Evolutionary conservation across 2,113 vertebrate species (phyloP).

Genomic region (Silurus meridionalis): DNA sequence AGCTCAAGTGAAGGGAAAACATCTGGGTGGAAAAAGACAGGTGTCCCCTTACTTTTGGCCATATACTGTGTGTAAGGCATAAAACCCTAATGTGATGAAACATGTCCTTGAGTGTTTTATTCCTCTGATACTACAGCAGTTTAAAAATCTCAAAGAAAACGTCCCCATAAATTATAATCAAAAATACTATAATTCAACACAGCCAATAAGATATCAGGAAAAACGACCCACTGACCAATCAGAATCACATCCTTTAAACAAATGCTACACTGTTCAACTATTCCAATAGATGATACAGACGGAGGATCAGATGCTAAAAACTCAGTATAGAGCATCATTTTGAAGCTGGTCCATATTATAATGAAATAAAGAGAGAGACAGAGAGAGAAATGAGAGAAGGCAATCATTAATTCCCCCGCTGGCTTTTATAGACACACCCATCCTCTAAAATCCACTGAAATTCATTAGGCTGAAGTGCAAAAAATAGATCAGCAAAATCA

Average conservation of each 20-base stretch:
- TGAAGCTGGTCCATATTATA: background rate
- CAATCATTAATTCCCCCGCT: background rate
- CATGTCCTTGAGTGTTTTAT: too few relatives aligned
- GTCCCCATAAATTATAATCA: background rate
- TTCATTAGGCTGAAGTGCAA: slow-evolving; percentile 24
- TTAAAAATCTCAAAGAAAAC: background rate
- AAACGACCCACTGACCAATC: background rate
- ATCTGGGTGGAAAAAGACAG: too few relatives aligned
- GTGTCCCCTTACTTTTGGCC: too few relatives aligned
- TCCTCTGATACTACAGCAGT: too few relatives aligned
- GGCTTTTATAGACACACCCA: slow-evolving; percentile 6
- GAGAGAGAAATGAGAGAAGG: background rate
- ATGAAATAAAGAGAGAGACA: background rate
- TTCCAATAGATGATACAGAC: too few relatives aligned
- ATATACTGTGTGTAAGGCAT: too few relatives aligned
- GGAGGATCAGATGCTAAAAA: background rate
- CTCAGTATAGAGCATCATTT: background rate
- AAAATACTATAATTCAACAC: background rate
- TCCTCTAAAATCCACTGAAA: slow-evolving; percentile 2
- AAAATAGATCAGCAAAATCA: slow-evolving; percentile 17
- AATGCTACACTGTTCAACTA: too few relatives aligned
- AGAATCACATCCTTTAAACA: background rate
- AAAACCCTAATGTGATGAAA: too few relatives aligned
- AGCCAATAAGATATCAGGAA: background rate
- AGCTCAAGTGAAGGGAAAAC: too few relatives aligned